These are phyloP conservation scores for Arremon aurantiirostris DNA, from an alignment of 2,797 vertebrate species.

Conservation along the genomic window DNA sequence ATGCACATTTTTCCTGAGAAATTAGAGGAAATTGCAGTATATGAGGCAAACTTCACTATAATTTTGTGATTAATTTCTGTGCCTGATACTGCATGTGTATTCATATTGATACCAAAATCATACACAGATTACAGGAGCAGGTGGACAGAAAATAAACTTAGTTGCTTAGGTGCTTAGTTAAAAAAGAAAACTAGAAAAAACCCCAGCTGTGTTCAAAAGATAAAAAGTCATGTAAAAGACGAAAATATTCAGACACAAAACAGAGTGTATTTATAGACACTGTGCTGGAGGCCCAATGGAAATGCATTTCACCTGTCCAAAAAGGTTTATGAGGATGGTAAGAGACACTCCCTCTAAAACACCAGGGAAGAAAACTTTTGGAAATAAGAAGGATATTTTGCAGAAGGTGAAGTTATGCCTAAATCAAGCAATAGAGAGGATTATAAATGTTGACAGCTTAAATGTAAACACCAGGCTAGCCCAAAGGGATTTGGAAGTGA, in stretches of 20 bases:
- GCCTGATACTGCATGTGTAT: not conserved
- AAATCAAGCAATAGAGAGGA: not conserved
- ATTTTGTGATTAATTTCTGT: not conserved
- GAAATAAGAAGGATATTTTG: not conserved
- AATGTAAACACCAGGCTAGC: not conserved
- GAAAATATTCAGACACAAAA: not conserved
- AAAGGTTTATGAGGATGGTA: not conserved
- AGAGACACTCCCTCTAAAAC: not conserved
- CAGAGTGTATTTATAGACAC: not conserved
- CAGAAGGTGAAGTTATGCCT: not conserved
- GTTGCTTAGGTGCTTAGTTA: accelerated
- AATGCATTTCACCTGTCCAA: not conserved
- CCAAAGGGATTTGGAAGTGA: not conserved
- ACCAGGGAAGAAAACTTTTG: not conserved
- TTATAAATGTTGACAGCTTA: not conserved
- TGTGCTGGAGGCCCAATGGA: not conserved
- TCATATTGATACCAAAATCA: not conserved
- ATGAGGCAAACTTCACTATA: not conserved
- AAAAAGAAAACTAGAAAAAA: not conserved
- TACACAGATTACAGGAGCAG: not conserved
- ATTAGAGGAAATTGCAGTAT: not conserved
- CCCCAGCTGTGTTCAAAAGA: not conserved
- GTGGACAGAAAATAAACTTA: not conserved
- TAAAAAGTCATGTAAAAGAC: not conserved
- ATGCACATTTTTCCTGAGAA: not conserved